These are phyloP conservation scores for Ferdinandea cuprea DNA, from an alignment of 2,888 invertebrate genomes.

Conservation along the genomic window DNA sequence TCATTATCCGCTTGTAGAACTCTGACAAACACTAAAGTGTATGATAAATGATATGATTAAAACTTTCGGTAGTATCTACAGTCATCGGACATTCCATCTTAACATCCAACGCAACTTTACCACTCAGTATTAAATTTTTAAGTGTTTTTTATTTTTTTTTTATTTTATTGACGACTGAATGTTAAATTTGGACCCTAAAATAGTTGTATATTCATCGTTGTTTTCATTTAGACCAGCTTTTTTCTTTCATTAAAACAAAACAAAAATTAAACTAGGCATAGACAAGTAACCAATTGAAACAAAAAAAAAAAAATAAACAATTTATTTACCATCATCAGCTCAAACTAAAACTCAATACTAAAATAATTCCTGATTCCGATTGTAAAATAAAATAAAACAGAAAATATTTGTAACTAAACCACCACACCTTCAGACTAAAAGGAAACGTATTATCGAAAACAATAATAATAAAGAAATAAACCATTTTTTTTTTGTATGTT, in stretches of 20 bases:
- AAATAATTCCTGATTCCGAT: constrained; percentile 23
- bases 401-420: constrained; percentile 60
- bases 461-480: constrained; percentile 29
- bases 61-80: too few relatives aligned
- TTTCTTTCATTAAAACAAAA: background rate
- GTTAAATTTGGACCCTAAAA: background rate
- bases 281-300: background rate
- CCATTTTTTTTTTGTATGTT: constrained; percentile 39
- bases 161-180: constrained; percentile 8
- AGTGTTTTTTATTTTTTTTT: background rate
- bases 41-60: too few relatives aligned
- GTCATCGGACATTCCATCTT: too few relatives aligned
- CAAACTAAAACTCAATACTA: too few relatives aligned
- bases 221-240: background rate
- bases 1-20: too few relatives aligned
- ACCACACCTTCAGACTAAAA: constrained; percentile 67
- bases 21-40: too few relatives aligned
- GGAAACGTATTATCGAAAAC: constrained; percentile 54
- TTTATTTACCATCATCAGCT: constrained; percentile 1
- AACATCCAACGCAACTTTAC: too few relatives aligned
- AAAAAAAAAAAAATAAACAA: background rate
- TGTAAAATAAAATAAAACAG: constrained; percentile 38
- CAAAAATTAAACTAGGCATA: background rate
- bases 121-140: too few relatives aligned
- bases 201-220: too few relatives aligned